phyloP scores from a whole-genome alignment of 2,113 vertebrate species.

The Oxyruncus cristatus region DNA sequence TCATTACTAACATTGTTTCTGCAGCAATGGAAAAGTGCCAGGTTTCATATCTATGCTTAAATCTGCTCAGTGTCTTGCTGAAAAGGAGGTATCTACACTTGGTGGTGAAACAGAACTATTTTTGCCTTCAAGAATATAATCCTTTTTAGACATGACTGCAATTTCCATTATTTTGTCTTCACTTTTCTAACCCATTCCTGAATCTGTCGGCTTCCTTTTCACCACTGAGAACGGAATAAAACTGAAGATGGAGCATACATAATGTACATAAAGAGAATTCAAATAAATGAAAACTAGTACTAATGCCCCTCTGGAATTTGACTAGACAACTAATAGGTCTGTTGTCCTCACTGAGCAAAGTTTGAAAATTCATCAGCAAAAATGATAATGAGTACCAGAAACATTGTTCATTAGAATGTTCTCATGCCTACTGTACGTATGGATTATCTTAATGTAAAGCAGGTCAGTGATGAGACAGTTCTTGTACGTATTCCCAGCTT shows the following conservation, averaged over 20 bases:
- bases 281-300: neutral
- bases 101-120: slow-evolving; percentile 27
- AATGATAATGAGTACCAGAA: neutral
- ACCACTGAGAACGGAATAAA: neutral
- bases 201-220: slow-evolving; percentile 18
- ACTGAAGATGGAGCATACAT: neutral
- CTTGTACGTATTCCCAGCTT: neutral
- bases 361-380: neutral
- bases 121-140: slow-evolving; percentile 8
- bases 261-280: neutral
- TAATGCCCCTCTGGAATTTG: neutral
- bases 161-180: slow-evolving; percentile 7
- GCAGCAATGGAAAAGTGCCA: slow-evolving; percentile 35
- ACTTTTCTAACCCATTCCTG: slow-evolving; percentile 2
- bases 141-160: neutral
- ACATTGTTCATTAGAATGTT: neutral
- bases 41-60: neutral
- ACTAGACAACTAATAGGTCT: neutral
- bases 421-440: neutral
- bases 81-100: slow-evolving; percentile 5
- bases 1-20: slow-evolving; percentile 14
- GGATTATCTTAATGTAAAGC: neutral
- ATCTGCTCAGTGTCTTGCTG: slow-evolving; percentile 14
- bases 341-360: neutral
- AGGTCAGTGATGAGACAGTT: neutral